Conservation (phyloP, 2,797 vertebrate species). For the Falco cherrug region DNA sequence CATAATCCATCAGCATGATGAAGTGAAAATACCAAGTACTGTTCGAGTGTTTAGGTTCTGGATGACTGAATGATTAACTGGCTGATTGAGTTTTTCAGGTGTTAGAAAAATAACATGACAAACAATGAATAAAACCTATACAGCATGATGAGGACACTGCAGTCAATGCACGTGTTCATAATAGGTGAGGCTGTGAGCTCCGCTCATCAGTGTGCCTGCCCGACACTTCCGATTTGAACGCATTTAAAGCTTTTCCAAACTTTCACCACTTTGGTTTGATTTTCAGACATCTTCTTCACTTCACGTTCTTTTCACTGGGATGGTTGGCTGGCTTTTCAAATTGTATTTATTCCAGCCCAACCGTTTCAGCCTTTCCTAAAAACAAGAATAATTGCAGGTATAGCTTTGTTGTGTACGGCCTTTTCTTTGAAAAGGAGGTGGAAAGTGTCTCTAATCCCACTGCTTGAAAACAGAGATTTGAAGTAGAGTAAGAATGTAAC, state of each 20-base stretch:
- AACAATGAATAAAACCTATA: slow-evolving; percentile 30
- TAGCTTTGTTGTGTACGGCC: background rate
- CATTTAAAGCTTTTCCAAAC: slow-evolving; percentile 14
- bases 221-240: background rate
- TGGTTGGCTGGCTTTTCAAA: slow-evolving; percentile 49
- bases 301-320: background rate
- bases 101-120: slow-evolving; percentile 54
- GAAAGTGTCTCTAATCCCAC: background rate
- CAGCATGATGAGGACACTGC: background rate
- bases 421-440: background rate
- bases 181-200: background rate
- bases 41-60: slow-evolving; percentile 57
- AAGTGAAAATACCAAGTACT: slow-evolving; percentile 63
- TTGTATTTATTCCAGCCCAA: slow-evolving; percentile 47
- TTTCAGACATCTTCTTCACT: slow-evolving; percentile 10
- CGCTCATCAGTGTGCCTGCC: background rate
- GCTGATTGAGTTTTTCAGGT: slow-evolving; percentile 69
- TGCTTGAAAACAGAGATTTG: background rate
- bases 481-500: background rate
- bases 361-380: background rate
- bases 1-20: slow-evolving; percentile 69
- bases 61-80: slow-evolving; percentile 70
- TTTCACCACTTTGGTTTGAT: background rate
- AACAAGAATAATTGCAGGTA: background rate
- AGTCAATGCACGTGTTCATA: background rate